These are phyloP conservation scores for Leptestheria dahalacensis DNA, from an alignment of 1,140 invertebrate species.

Conservation along the genomic window DNA sequence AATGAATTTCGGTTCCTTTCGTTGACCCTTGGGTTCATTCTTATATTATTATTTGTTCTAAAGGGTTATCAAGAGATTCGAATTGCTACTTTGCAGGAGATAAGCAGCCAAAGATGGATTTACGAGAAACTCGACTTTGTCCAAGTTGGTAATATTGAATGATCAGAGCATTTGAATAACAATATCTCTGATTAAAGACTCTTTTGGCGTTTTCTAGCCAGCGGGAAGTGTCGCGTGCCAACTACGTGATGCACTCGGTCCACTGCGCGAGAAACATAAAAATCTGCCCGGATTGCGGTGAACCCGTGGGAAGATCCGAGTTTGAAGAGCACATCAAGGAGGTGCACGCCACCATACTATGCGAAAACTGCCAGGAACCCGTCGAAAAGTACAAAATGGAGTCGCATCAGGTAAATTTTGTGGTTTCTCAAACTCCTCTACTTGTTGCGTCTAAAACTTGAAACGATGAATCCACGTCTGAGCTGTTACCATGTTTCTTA, in stretches of 20 bases:
- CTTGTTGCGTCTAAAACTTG: neutral
- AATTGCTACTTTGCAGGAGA: neutral
- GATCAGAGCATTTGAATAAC: neutral
- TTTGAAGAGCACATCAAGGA: neutral
- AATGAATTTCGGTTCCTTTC: too few relatives aligned
- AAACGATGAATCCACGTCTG: too few relatives aligned
- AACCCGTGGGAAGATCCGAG: slow-evolving; percentile 26
- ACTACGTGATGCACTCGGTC: slow-evolving; percentile 33
- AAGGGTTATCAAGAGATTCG: too few relatives aligned
- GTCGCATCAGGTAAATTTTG: neutral
- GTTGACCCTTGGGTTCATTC: too few relatives aligned
- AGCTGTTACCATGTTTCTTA: too few relatives aligned
- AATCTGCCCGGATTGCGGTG: slow-evolving; percentile 31
- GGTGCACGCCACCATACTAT: neutral
- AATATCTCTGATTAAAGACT: too few relatives aligned
- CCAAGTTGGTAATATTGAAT: neutral
- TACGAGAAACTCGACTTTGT: neutral
- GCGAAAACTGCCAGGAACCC: neutral
- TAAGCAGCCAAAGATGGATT: neutral
- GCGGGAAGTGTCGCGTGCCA: slow-evolving; percentile 28
- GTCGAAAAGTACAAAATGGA: neutral
- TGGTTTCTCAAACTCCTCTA: neutral
- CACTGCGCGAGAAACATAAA: slow-evolving; percentile 33
- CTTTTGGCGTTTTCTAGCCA: slow-evolving; percentile 28
- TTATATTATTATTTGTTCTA: too few relatives aligned